These are phyloP conservation scores for Sciurus carolinensis DNA, from an alignment of 2,797 vertebrate species.

Conservation along the genomic window DNA sequence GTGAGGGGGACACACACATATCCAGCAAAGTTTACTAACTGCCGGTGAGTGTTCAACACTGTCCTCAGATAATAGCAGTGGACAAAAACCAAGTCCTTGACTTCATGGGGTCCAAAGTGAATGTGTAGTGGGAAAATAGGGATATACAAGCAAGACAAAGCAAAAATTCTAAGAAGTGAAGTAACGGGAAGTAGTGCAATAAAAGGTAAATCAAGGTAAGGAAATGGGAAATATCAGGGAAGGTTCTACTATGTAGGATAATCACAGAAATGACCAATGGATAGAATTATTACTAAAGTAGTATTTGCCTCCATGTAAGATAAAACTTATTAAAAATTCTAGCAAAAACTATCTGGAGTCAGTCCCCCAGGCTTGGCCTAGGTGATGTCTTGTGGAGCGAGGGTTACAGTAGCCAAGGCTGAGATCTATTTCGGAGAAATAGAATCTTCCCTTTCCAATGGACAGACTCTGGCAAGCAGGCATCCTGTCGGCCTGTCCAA, in stretches of 20 bases:
- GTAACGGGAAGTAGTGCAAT: background rate
- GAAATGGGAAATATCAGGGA: background rate
- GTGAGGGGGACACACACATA: background rate
- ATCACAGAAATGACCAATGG: background rate
- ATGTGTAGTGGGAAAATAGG: background rate
- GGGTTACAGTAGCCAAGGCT: background rate
- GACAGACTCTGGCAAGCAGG: background rate
- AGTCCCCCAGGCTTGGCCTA: no score
- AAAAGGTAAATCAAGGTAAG: background rate
- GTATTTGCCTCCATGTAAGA: background rate
- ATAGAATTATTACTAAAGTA: background rate
- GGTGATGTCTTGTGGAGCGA: rapidly evolving
- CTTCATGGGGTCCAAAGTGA: background rate
- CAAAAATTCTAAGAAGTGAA: background rate
- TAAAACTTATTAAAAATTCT: background rate
- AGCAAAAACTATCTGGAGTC: background rate
- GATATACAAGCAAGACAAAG: background rate
- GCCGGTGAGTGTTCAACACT: rapidly evolving
- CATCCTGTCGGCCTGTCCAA: background rate
- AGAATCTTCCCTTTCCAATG: background rate
- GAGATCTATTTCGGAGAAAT: background rate
- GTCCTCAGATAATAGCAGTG: background rate
- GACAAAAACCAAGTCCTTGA: background rate
- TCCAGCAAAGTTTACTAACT: background rate
- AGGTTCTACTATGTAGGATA: background rate